A percentile compares a stretch with the other conserved stretches of the same genome.
Evolutionary conservation across 1,140 invertebrate genomes (phyloP).

Genomic region (Heliconius hermathena): DNA sequence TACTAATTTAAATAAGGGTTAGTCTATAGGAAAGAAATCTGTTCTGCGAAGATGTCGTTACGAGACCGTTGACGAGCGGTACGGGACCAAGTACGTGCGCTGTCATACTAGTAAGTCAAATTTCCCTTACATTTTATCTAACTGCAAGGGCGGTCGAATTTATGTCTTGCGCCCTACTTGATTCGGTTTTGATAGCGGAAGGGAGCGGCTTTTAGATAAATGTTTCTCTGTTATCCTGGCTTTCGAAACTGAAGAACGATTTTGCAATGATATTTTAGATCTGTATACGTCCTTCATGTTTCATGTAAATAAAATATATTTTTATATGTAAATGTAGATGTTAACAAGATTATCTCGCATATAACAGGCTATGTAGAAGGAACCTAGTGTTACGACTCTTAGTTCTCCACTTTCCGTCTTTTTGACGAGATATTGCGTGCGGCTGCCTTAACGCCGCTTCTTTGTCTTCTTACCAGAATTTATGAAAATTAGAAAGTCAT

Average conservation of each 20-base stretch:
- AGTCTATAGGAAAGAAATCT: neutral
- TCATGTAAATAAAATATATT: neutral
- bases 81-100: conserved; percentile 45
- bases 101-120: conserved; percentile 75
- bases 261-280: conserved; percentile 68
- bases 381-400: too few relatives aligned
- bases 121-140: conserved; percentile 76
- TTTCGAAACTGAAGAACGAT: conserved; percentile 53
- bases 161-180: conserved; percentile 74
- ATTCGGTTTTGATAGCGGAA: conserved; percentile 79
- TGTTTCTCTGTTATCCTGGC: conserved; percentile 57
- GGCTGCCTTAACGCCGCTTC: too few relatives aligned
- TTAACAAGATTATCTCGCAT: neutral
- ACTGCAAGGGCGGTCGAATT: conserved; percentile 76
- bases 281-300: neutral
- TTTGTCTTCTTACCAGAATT: too few relatives aligned
- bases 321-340: neutral
- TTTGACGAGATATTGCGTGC: too few relatives aligned
- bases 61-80: conserved; percentile 43
- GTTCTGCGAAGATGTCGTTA: conserved; percentile 62
- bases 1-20: neutral
- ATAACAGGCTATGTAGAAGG: too few relatives aligned
- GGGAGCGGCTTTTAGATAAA: conserved; percentile 77
- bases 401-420: too few relatives aligned
- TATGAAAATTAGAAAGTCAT: too few relatives aligned